A percentile compares a stretch with the other conserved stretches of the same genome.
Evolutionary conservation across 2,888 invertebrate species (phyloP).

Genomic region (Labia minor): DNA sequence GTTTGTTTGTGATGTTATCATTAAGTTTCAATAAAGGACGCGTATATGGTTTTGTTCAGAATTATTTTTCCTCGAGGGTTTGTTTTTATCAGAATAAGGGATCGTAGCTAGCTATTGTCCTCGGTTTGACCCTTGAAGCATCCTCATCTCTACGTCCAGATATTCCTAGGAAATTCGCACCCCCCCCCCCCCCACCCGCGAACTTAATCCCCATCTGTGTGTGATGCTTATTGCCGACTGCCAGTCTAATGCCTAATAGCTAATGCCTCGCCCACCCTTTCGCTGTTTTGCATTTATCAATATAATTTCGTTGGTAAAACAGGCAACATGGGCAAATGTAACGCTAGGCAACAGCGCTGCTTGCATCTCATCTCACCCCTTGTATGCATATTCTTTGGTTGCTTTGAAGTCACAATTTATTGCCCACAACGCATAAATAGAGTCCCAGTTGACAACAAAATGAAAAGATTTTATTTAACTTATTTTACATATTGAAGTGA

Average conservation of each 20-base stretch:
- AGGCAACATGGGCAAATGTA: not conserved
- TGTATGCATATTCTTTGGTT: not conserved
- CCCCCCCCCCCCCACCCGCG: not conserved
- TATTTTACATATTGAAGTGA: too few relatives aligned
- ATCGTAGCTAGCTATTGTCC: not conserved
- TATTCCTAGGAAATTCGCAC: not conserved
- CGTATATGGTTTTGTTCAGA: constrained; percentile 3
- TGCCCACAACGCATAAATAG: constrained; percentile 1
- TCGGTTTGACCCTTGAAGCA: not conserved
- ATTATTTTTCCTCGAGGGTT: not conserved
- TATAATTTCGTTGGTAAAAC: not conserved
- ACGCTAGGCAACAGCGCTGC: not conserved
- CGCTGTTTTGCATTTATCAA: not conserved
- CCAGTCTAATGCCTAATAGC: too few relatives aligned
- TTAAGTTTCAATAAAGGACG: not conserved
- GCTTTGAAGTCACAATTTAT: constrained; percentile 8
- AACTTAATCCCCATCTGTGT: not conserved
- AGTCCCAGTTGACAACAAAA: not conserved
- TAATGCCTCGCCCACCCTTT: not conserved
- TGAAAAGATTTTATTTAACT: not conserved
- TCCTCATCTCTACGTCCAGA: too few relatives aligned
- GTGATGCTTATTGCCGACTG: too few relatives aligned
- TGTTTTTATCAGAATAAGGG: not conserved
- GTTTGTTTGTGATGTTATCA: not conserved
- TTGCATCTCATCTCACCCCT: constrained; percentile 13